Conservation (phyloP, 2,888 invertebrate species). For the Xanthostigma xanthostigma region DNA sequence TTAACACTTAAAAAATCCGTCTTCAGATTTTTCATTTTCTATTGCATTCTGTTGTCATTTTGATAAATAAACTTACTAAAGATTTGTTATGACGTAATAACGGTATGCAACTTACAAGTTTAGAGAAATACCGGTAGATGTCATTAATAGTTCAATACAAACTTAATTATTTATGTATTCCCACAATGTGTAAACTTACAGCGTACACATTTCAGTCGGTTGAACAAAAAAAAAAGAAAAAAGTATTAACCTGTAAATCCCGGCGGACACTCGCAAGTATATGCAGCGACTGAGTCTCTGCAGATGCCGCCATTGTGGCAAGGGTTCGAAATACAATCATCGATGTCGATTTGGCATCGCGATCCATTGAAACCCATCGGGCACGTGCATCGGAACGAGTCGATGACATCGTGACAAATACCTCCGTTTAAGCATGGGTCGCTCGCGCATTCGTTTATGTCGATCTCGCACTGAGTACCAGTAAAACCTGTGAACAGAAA, state of each 20-base stretch:
- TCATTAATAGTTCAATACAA: no score
- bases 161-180: no score
- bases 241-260: conserved; percentile 59
- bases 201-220: no score
- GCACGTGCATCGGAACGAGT: conserved; percentile 76
- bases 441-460: conserved; percentile 79
- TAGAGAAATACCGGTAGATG: no score
- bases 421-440: conserved; percentile 80
- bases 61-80: no score
- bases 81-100: no score
- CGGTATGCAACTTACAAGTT: no score
- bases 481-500: conserved; percentile 50
- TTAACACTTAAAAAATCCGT: no score
- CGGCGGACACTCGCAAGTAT: conserved; percentile 80
- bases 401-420: conserved; percentile 73
- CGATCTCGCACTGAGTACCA: conserved; percentile 79
- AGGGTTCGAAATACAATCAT: conserved; percentile 76
- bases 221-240: not conserved
- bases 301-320: conserved; percentile 84
- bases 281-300: conserved; percentile 77
- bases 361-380: conserved; percentile 75
- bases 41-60: no score
- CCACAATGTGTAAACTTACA: no score
- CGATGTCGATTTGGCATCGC: conserved; percentile 79
- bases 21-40: no score